phyloP scores from a whole-genome alignment of 2,888 invertebrate genomes.

The Syrphus vitripennis region DNA sequence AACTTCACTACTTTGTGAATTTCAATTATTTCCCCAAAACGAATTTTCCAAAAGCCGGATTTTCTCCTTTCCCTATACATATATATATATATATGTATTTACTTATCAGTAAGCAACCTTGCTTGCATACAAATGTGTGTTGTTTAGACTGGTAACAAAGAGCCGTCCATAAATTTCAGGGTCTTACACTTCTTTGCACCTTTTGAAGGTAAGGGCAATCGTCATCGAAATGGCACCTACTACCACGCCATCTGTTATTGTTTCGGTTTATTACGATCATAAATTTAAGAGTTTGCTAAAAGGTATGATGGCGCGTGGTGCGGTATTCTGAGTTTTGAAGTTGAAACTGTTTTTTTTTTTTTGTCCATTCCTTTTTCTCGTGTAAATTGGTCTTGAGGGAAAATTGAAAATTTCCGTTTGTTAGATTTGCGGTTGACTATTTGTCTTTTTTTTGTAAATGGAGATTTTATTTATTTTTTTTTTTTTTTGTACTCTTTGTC shows the following conservation, averaged over 20 bases:
- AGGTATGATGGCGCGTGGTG: not conserved
- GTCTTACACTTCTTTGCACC: conserved; percentile 2
- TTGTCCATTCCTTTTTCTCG: not conserved
- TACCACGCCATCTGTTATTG: conserved; percentile 46
- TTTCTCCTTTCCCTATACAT: not conserved
- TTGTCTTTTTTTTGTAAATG: conserved; percentile 1
- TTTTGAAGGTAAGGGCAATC: not conserved
- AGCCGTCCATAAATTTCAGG: not conserved
- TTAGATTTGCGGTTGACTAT: conserved; percentile 22
- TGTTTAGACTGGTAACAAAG: conserved; percentile 14
- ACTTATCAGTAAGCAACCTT: no score
- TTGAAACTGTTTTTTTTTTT: not conserved
- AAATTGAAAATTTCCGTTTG: conserved; percentile 43
- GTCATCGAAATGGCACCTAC: not conserved
- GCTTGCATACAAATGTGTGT: not conserved
- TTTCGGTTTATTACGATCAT: conserved; percentile 55
- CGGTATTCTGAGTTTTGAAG: not conserved
- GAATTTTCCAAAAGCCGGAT: conserved; percentile 2
- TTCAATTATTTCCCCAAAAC: conserved; percentile 33
- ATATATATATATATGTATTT: no score
- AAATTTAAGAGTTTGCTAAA: conserved; percentile 34
- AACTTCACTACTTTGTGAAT: conserved; percentile 47
- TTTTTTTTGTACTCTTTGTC: not conserved
- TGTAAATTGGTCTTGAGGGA: conserved; percentile 1
- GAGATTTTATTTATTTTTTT: not conserved